Base-by-base conservation (phyloP, 2,797 vertebrate species). In the Epinephelus malabaricus region DNA sequence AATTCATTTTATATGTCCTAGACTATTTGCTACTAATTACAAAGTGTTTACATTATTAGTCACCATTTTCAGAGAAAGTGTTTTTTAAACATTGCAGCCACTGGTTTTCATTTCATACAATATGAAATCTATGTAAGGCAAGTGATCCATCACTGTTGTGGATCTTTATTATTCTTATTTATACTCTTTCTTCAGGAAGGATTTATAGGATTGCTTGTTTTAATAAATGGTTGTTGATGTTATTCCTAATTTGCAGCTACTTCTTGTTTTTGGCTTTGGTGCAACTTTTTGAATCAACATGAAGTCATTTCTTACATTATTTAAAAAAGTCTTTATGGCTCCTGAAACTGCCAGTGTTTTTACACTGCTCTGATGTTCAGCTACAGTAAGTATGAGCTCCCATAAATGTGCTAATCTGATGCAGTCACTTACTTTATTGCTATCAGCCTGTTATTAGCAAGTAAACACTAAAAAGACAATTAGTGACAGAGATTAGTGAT, bases 221-320 rank as follows among this genome's bases (percentile, higher is more conserved):
- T 18, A 23, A 30, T 18, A 47, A 54, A 40, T 23, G 1, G 11
- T 30, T 27, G 12, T 3, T 51, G 2, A 25, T 58, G 19, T 6
- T 0, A 14, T 7, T 38, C 3, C 5, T 17, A 21, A 14, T 21
- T 14, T 34, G 51, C 61, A 46, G 51, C 6, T 17, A 18, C 27
- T 4, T 47, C 27, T 6, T 11, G 18, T 66, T 45, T 60, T 12
- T 30, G 17, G 11, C 46, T 43, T 51, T 43, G 10, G 9, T 38
- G 19, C 13, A 38, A n/a, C 30, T 34, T 49, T 50, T 18, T 18
- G 4, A 50, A 23, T 46, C 12, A 27, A 23, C 43, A 40, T 25
- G 18, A 45, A 56, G 63, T 75, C 21, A 6, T 43, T 58, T 13
- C 47, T 17, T 5, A 67, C 59, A 47, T 45, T 54, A 60, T 61